These are phyloP conservation scores for Siniperca undulata DNA, from an alignment of 2,797 vertebrate genomes.

Conservation along the genomic window DNA sequence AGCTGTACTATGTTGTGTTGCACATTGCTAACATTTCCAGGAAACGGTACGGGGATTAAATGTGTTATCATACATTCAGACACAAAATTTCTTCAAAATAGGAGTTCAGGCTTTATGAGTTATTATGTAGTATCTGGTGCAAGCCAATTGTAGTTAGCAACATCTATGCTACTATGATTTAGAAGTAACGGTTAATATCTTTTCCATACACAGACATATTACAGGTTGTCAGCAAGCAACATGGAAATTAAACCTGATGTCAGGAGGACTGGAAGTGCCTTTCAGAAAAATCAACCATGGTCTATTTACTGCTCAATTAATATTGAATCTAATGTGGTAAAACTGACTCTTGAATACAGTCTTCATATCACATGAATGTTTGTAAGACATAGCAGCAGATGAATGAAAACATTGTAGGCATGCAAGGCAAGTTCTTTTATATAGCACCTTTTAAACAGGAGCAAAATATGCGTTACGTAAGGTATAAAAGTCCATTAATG, in stretches of 20 bases:
- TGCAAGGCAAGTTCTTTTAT: not conserved
- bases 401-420: not conserved
- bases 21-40: conserved; percentile 16
- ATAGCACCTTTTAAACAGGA: not conserved
- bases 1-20: conserved; percentile 11
- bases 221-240: not conserved
- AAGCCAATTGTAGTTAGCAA: not conserved
- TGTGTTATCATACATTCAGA: conserved; percentile 1
- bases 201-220: not conserved
- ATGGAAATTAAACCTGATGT: not conserved
- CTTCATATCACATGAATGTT: not conserved
- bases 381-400: not conserved
- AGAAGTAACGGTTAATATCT: not conserved
- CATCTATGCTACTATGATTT: not conserved
- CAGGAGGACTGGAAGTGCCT: not conserved
- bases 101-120: not conserved
- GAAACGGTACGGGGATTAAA: not conserved
- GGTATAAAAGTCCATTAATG: not conserved
- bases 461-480: not conserved
- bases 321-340: not conserved
- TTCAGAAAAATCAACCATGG: not conserved
- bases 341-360: conserved; percentile 8
- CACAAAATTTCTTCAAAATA: not conserved
- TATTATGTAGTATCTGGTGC: not conserved
- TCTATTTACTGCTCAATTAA: not conserved